Percentiles rank a stretch among this genome's conserved stretches.
phyloP scores from a whole-genome alignment of 1,140 invertebrate genomes.

The Lepidotrigona ventralis region DNA sequence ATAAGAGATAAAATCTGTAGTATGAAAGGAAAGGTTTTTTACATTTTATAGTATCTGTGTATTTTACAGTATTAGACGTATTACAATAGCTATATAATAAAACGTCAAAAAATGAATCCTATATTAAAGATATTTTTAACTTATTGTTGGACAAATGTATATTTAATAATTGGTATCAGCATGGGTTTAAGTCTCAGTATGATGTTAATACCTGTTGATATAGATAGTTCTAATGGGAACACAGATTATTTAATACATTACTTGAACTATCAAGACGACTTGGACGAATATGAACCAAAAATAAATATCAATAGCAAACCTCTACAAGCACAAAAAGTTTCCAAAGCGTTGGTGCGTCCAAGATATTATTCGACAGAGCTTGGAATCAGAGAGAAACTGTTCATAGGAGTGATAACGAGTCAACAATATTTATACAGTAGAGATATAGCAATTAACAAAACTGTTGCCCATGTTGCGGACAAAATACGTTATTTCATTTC shows the following conservation, averaged over 20 bases:
- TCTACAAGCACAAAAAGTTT: conserved; percentile 77
- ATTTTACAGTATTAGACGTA: not conserved
- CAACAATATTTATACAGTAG: conserved; percentile 85
- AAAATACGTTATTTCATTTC: conserved; percentile 89
- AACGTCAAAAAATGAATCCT: conserved; percentile 66
- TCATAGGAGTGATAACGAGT: conserved; percentile 90
- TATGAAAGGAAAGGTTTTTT: not conserved
- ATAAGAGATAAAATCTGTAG: not conserved
- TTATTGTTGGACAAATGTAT: conserved; percentile 74
- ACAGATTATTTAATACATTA: conserved; percentile 57
- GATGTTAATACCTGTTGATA: conserved; percentile 67
- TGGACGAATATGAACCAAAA: conserved; percentile 82
- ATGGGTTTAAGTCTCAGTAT: conserved; percentile 77
- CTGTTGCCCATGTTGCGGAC: conserved; percentile 88
- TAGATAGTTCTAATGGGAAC: conserved; percentile 62
- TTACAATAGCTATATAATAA: not conserved
- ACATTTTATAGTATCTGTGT: not conserved
- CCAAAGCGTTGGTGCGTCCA: conserved; percentile 85
- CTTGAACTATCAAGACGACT: conserved; percentile 58
- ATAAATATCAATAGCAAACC: conserved; percentile 82
- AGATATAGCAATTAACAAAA: conserved; percentile 90
- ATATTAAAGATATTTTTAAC: conserved; percentile 71
- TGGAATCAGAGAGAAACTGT: conserved; percentile 93
- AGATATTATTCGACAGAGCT: conserved; percentile 96
- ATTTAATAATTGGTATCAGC: conserved; percentile 75